Percentiles rank a stretch among this genome's conserved stretches.
Evolutionary conservation across 2,888 invertebrate species (phyloP).

Genomic region (Hetaerina titia): DNA sequence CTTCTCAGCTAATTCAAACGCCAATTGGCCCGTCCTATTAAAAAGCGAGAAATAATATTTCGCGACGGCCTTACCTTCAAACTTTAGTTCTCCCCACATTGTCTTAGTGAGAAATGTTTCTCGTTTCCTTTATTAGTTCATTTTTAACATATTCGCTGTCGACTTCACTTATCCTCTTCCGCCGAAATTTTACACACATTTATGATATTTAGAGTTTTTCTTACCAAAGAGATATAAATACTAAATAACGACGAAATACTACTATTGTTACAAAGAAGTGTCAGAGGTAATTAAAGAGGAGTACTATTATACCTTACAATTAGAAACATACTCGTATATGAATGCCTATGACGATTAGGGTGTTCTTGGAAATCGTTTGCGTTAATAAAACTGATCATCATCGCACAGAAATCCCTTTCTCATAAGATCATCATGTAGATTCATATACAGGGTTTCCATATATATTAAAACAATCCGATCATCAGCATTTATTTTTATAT

Average conservation of each 20-base stretch:
- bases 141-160: background rate
- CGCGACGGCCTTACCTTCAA: background rate
- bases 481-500: no score
- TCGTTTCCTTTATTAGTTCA: background rate
- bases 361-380: background rate
- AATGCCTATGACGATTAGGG: background rate
- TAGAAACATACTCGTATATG: background rate
- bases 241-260: background rate
- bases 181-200: background rate
- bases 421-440: no score
- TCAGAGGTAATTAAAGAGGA: background rate
- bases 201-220: background rate
- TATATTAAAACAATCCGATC: no score
- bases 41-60: background rate
- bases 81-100: background rate
- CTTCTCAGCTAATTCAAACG: no score
- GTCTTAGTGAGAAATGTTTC: background rate
- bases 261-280: background rate
- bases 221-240: background rate
- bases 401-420: background rate
- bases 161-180: background rate
- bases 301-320: background rate
- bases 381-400: background rate
- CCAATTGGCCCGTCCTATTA: background rate
- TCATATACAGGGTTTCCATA: no score